Evolutionary conservation across 1,140 invertebrate genomes (phyloP), one percentile per base, ranked within the genome.

Genomic region (Bombyx mandarina): DNA sequence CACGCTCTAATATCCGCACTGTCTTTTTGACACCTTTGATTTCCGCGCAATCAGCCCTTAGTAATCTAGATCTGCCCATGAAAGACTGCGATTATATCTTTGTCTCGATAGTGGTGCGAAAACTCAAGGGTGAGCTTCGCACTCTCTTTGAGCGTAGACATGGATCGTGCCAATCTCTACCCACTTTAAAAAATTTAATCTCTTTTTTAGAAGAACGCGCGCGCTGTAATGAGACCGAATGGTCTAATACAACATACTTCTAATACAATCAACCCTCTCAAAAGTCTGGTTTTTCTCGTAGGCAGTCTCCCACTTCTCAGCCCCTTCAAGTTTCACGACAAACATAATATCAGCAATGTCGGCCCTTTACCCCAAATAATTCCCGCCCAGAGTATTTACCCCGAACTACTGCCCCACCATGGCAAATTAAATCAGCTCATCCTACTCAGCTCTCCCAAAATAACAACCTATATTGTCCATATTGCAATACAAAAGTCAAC

Each of bases 21-120:
- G 12, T 18, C 12, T 18, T 18, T 18, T 18, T 18, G 12, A 18
- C 12, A 18, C 12, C 12, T 18, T 18, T 18, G 12, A 18, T 18
- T 18, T 18, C 12, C 12, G 12, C 12, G 12, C 12, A 18, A 18
- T 18, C 12, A 18, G 12, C 12, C 8, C 44, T 62, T 1, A 9
- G 7, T 5, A 57, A 55, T 35, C n/a, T 61, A n/a, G 46, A 61
- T 42, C 52, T 61, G 35, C 60, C 60, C 12, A 53, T 61, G 12
- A 44, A 51, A 26, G 51, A 57, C 18, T 42, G 43, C n/a, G 55
- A 61, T 12, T 61, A 61, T 48, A 45, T 61, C 3, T 61, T 61
- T 52, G 60, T 57, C 2, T 61, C 60, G 2, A 61, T 61, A 8
- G 60, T 57, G 8, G 56, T 61, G n/a, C 43, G 60, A 10, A 61